Evolutionary conservation across 2,888 invertebrate genomes (phyloP).

Genomic region (Pinctada fucata): DNA sequence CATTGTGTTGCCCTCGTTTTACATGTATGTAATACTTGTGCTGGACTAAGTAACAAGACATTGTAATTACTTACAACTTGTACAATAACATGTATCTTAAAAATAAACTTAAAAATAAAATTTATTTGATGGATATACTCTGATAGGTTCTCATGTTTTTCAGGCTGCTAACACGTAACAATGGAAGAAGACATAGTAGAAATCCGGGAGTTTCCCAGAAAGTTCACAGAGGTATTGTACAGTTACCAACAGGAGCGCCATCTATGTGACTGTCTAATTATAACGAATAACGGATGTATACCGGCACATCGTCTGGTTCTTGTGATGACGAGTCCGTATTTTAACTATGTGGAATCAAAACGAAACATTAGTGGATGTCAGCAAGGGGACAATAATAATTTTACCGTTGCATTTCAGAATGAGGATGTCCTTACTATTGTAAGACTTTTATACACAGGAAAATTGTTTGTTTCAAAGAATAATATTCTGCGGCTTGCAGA

Average conservation of each 20-base stretch:
- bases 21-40: too few relatives aligned
- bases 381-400: conserved; percentile 19
- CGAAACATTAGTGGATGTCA: background rate
- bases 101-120: too few relatives aligned
- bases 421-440: conserved; percentile 33
- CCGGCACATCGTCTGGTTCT: conserved; percentile 43
- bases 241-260: conserved; percentile 33
- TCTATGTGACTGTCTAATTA: conserved; percentile 43
- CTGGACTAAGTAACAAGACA: too few relatives aligned
- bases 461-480: conserved; percentile 16
- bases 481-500: conserved; percentile 22
- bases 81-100: too few relatives aligned
- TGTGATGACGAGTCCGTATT: conserved; percentile 39
- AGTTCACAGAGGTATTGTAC: conserved; percentile 29
- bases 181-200: too few relatives aligned
- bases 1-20: too few relatives aligned
- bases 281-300: conserved; percentile 36
- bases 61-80: too few relatives aligned
- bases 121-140: too few relatives aligned
- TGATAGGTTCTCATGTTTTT: too few relatives aligned
- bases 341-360: conserved; percentile 34
- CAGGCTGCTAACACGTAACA: too few relatives aligned
- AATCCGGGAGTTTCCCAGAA: background rate
- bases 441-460: conserved; percentile 33
- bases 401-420: conserved; percentile 21